Evolutionary conservation across 2,888 invertebrate species (phyloP), one percentile per base, ranked within the genome.

Genomic region (Gisinianus flammeolus): DNA sequence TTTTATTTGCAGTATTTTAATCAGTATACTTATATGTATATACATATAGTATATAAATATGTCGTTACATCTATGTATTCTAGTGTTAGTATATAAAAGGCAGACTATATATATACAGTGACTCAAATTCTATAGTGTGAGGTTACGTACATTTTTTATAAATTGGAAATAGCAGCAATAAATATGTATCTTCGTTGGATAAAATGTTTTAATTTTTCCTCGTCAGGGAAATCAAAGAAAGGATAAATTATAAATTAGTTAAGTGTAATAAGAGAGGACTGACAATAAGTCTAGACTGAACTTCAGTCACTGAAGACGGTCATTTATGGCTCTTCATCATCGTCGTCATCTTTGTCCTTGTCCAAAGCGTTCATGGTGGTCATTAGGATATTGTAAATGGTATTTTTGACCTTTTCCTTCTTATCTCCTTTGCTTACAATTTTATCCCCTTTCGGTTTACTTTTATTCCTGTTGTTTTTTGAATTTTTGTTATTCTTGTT

Each of bases 281-380:
- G 4, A 56, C n/a, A 56, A 22, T 56, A 56, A 56, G n/a, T 4
- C 12, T 35, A 35, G 5, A 56, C 5, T 12, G 22, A 12, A n/a
- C 19, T 56, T 5, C 56, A 12, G n/a, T 56, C n/a, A 10, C 8
- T 44, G 44, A 44, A 44, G 16, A 44, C 16, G 44, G 16, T 12
- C 16, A 22, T 12, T 6, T 24, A 4, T 10, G 6, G 26, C 4
- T 54, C 62, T 62, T 76, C 58, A 1, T 76, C 62, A n/a, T 76
- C 70, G 5, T 54, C 68, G 31, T 68, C 69, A 19, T 30, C 31
- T 31, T 69, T 69, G 16, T 54, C 19, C 33, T 70, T 70, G 64
- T 76, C 76, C 28, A 76, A 5, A 1, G 62, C 70, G 58, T 76
- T 69, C 70, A 76, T 76, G n/a, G 76, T 76, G 4, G 68, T 76